Evolutionary conservation across 2,797 vertebrate genomes (phyloP).

Genomic region (Emydoidea blandingii): DNA sequence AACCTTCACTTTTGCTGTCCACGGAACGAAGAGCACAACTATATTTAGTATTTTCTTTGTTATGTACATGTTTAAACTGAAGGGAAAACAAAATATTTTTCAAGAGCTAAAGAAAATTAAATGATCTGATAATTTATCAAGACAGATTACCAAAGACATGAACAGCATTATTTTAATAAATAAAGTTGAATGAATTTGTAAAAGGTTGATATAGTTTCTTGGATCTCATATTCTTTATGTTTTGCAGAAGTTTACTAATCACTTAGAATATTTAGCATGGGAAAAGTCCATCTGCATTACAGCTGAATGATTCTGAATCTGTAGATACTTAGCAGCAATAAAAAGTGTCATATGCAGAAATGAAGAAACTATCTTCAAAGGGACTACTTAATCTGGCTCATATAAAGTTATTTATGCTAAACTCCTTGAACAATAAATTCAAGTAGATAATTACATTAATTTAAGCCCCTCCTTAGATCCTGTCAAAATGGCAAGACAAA

Average conservation of each 20-base stretch:
- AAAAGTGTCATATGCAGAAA: background rate
- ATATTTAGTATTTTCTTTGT: background rate
- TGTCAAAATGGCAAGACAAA: conserved; percentile 20
- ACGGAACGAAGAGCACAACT: background rate
- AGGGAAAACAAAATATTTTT: background rate
- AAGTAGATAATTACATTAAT: background rate
- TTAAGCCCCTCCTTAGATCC: background rate
- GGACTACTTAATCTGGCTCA: background rate
- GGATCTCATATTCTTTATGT: background rate
- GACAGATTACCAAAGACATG: background rate
- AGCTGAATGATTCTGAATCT: background rate
- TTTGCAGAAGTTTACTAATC: background rate
- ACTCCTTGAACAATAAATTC: background rate
- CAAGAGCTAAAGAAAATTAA: background rate
- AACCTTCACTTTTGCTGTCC: background rate
- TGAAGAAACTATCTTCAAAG: conserved; percentile 12
- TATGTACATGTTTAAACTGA: background rate
- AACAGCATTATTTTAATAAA: background rate
- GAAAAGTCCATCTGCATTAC: background rate
- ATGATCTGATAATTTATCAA: background rate
- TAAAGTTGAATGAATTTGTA: background rate
- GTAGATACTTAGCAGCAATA: background rate
- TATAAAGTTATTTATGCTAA: background rate
- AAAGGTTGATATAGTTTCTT: background rate
- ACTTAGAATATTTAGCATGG: background rate